Percentiles rank a stretch among this genome's conserved stretches.
Evolutionary conservation across 2,113 vertebrate genomes (phyloP).

Genomic region (Brachyhypopomus occidentalis): DNA sequence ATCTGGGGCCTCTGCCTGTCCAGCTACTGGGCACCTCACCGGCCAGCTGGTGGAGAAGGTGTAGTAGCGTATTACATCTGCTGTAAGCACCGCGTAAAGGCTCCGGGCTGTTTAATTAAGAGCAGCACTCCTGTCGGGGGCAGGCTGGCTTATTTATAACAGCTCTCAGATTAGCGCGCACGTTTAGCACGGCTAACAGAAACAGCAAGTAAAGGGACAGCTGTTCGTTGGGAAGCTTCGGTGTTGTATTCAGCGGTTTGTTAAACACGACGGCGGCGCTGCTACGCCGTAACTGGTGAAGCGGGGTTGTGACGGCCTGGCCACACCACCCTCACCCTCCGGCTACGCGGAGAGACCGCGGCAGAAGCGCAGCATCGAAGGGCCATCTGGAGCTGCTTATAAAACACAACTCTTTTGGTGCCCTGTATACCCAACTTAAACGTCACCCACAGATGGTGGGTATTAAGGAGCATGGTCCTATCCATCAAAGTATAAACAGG

Average conservation of each 20-base stretch:
- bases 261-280: slow-evolving; percentile 42
- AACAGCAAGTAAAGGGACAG: slow-evolving; percentile 28
- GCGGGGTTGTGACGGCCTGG: slow-evolving; percentile 39
- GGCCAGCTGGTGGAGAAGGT: slow-evolving; percentile 46
- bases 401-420: slow-evolving; percentile 14
- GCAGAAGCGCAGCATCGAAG: slow-evolving; percentile 29
- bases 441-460: slow-evolving; percentile 45
- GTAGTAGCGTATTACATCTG: slow-evolving; percentile 53
- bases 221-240: slow-evolving; percentile 26
- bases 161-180: slow-evolving; percentile 14
- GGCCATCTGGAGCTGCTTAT: slow-evolving; percentile 43
- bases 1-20: slow-evolving; percentile 8
- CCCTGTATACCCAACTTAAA: slow-evolving; percentile 32
- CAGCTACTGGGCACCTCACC: slow-evolving; percentile 36
- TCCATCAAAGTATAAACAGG: slow-evolving; percentile 27
- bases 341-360: slow-evolving; percentile 37
- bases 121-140: not conserved
- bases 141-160: slow-evolving; percentile 47
- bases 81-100: slow-evolving; percentile 31
- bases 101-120: slow-evolving; percentile 54
- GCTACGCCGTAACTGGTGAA: slow-evolving; percentile 32
- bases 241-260: slow-evolving; percentile 47
- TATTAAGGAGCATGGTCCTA: slow-evolving; percentile 25
- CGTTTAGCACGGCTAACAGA: slow-evolving; percentile 19
- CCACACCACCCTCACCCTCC: slow-evolving; percentile 34